phyloP scores from a whole-genome alignment of 1,140 invertebrate species.

The Caenorhabditis latens region DNA sequence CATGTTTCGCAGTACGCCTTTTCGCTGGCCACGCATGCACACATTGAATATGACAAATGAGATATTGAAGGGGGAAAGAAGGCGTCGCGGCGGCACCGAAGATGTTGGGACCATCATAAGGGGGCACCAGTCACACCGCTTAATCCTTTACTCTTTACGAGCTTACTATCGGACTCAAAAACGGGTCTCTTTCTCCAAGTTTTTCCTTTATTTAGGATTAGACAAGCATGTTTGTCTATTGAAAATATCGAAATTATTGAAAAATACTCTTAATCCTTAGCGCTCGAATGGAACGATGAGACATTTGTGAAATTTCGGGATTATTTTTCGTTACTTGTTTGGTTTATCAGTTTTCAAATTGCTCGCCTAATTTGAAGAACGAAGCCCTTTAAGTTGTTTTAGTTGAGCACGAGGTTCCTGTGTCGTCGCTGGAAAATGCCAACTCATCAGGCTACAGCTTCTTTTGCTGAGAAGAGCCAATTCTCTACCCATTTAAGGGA shows the following conservation, averaged over 20 bases:
- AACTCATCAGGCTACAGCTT: conserved; percentile 14
- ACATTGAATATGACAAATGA: conserved; percentile 56
- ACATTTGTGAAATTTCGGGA: neutral
- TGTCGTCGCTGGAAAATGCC: neutral
- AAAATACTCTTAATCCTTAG: conserved; percentile 33
- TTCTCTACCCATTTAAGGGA: neutral
- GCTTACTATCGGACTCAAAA: conserved; percentile 31
- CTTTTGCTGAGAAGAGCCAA: no score
- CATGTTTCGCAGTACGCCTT: conserved; percentile 38
- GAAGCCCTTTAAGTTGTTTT: conserved; percentile 13
- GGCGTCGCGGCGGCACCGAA: neutral
- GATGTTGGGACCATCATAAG: neutral
- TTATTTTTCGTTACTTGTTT: conserved; percentile 42
- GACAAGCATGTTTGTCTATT: neutral
- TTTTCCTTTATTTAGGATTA: no score
- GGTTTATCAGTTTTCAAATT: neutral
- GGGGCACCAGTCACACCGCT: conserved; percentile 14
- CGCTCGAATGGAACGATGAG: neutral
- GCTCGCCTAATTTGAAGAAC: conserved; percentile 26
- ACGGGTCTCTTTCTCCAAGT: no score
- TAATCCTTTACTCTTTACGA: conserved; percentile 11
- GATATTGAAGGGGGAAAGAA: conserved; percentile 23
- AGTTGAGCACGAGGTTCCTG: neutral
- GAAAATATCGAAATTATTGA: conserved; percentile 14
- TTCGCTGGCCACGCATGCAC: neutral